Conservation (phyloP, 2,797 vertebrate genomes). For the Spatula clypeata region DNA sequence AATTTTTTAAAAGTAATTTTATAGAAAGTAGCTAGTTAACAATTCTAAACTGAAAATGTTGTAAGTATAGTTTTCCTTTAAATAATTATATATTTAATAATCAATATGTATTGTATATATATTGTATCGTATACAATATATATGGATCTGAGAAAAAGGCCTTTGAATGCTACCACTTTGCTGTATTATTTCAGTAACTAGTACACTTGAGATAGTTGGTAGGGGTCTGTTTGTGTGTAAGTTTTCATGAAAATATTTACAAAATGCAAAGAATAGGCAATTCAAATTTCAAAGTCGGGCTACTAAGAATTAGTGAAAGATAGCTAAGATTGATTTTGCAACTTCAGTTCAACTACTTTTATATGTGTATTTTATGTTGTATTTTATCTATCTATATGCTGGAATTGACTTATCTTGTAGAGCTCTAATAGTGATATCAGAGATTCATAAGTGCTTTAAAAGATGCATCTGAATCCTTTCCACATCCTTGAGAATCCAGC, state of each 20-base stretch:
- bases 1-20: not conserved
- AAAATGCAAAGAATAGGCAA: not conserved
- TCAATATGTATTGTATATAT: not conserved
- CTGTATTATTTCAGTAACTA: not conserved
- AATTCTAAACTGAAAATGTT: not conserved
- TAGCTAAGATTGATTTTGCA: not conserved
- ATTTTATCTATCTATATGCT: not conserved
- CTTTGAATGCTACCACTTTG: not conserved
- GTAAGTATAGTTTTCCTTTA: not conserved
- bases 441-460: not conserved
- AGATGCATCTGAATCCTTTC: not conserved
- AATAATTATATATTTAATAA: not conserved
- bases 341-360: not conserved
- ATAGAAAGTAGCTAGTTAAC: not conserved
- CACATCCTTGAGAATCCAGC: not conserved
- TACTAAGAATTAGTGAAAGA: not conserved
- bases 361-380: not conserved
- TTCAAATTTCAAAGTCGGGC: not conserved
- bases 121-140: not conserved
- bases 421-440: not conserved
- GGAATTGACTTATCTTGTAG: not conserved
- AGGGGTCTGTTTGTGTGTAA: rapidly evolving
- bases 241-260: not conserved
- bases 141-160: not conserved
- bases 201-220: not conserved